Base-by-base conservation (phyloP, 2,797 vertebrate species). In the Nyctalus aviator region DNA sequence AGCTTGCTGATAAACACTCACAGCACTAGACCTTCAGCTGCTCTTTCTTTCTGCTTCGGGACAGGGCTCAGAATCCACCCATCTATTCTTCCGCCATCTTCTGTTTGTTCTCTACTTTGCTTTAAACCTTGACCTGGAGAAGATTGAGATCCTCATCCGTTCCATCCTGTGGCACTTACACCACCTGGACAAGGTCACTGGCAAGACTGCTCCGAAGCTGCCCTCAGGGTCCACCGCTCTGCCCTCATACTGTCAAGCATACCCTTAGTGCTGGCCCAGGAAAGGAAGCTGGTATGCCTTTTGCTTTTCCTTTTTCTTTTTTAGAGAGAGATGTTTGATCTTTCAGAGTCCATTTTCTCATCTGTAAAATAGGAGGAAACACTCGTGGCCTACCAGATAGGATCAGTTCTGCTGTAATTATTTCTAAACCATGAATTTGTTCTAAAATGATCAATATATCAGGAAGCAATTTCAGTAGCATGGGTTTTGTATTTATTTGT, bases 91-190 rank as follows among this genome's bases (percentile, higher is more conserved):
- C n/a, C n/a, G n/a, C n/a, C n/a, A n/a, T n/a, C n/a, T n/a, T n/a
- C n/a, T n/a, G n/a, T n/a, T n/a, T n/a, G n/a, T n/a, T n/a, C 53
- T 94, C 82, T 72, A 41, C 11, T 11, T 94, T 53, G 48, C 75
- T 77, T 92, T 93, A 88, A 81, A 84, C 44, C 55, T 25, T 75
- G 92, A 91, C 78, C 85, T 92, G 15, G 41, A 86, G 90, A 78
- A 84, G 78, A 78, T 75, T 81, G 94, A 92, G 72, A 77, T 96
- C 59, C 59, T 55, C 17, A 46, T 81, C 64, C 53, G 14, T 55
- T 69, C 62, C 41, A 25, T 75, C 81, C 41, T 0, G 10, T 32
- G 77, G n/a, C 68, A n/a, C 18, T 64, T 62, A 20, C 0, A 46
- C 32, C 68, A 66, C 81, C 50, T 83, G 69, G 13, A 62, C 57